Evolutionary conservation across 2,888 invertebrate genomes (phyloP).

Genomic region (Siphlonurus alternatus): DNA sequence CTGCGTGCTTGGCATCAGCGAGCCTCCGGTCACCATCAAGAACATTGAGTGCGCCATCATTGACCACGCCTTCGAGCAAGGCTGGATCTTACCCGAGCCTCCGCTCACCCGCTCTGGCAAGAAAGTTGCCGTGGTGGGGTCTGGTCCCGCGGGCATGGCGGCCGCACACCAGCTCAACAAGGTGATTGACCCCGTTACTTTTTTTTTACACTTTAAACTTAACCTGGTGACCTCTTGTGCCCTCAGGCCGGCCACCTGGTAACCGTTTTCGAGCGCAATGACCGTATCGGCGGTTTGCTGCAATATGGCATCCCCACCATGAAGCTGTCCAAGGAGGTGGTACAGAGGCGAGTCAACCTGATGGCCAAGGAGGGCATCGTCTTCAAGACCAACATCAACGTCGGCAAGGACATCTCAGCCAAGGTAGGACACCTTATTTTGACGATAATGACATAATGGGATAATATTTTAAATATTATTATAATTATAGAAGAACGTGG

Average conservation of each 20-base stretch:
- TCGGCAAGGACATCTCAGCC: slow-evolving; percentile 80
- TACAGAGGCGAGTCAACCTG: slow-evolving; percentile 72
- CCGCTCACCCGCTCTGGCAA: slow-evolving; percentile 61
- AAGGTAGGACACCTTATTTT: slow-evolving; percentile 28
- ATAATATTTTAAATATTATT: slow-evolving; percentile 2
- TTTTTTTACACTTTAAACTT: background rate
- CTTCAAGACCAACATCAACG: slow-evolving; percentile 78
- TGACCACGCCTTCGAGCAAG: slow-evolving; percentile 92
- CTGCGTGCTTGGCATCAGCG: slow-evolving; percentile 89
- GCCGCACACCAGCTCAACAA: slow-evolving; percentile 96
- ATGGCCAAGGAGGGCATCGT: slow-evolving; percentile 75
- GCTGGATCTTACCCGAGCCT: slow-evolving; percentile 76
- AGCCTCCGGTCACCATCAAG: slow-evolving; percentile 95
- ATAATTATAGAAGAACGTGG: too few relatives aligned
- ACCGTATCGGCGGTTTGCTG: slow-evolving; percentile 82
- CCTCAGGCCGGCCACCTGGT: slow-evolving; percentile 77
- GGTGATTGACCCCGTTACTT: slow-evolving; percentile 17
- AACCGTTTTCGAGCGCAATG: slow-evolving; percentile 93
- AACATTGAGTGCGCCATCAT: slow-evolving; percentile 98
- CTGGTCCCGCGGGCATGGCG: slow-evolving; percentile 87
- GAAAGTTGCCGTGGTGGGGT: slow-evolving; percentile 78
- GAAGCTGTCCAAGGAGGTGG: slow-evolving; percentile 91
- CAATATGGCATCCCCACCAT: slow-evolving; percentile 98
- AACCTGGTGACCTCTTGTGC: background rate
- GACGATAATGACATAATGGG: slow-evolving; percentile 6